Conservation (phyloP, 2,113 vertebrate species). For the Jaculus jaculus region DNA sequence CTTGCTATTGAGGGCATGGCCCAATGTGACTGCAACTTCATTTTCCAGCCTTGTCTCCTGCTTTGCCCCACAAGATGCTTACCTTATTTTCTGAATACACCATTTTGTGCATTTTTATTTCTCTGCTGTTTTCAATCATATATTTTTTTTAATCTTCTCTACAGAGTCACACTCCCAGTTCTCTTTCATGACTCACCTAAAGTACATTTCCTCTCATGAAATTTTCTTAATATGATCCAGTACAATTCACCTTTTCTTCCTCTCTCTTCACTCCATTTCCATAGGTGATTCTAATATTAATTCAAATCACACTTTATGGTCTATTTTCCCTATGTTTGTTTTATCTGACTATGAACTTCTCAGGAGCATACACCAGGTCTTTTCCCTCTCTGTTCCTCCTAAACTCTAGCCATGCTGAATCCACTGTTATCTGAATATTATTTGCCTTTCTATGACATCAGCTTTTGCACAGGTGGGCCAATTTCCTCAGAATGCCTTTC, state of each 20-base stretch:
- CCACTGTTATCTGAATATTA: background rate
- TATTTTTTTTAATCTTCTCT: conserved; percentile 25
- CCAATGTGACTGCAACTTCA: conserved; percentile 37
- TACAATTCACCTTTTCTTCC: conserved; percentile 12
- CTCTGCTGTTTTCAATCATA: conserved; percentile 31
- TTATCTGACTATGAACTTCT: conserved; percentile 13
- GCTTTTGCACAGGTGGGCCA: background rate
- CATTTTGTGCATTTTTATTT: conserved; percentile 32
- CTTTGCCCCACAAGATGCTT: background rate
- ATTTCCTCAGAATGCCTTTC: background rate
- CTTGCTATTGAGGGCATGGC: conserved; percentile 28
- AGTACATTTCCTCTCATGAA: conserved; percentile 1
- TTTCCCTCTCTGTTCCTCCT: conserved; percentile 46
- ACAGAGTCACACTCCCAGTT: background rate
- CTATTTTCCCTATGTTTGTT: background rate
- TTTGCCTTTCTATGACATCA: conserved; percentile 8
- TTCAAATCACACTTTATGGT: background rate
- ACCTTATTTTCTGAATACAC: background rate
- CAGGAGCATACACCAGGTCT: background rate
- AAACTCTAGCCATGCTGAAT: conserved; percentile 41
- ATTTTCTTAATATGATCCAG: background rate
- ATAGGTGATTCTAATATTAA: conserved; percentile 10
- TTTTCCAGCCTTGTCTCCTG: background rate
- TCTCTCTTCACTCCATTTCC: conserved; percentile 17
- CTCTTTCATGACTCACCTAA: conserved; percentile 50